Evolutionary conservation across 2,797 vertebrate genomes (phyloP), one percentile per base, ranked within the genome.

Genomic region (Macropus fuliginosus): DNA sequence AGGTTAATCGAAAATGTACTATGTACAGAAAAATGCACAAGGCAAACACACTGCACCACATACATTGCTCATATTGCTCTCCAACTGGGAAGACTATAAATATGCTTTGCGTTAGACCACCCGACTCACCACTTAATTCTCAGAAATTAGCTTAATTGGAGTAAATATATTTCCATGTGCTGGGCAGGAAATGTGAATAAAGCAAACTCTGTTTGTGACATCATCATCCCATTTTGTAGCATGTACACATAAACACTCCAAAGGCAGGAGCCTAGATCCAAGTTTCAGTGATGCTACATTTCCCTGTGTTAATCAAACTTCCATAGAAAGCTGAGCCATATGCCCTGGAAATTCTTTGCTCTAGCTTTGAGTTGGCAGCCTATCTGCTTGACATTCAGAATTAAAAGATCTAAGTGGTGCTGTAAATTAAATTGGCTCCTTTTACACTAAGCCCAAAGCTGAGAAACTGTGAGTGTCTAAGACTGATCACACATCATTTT

Each of bases 41-140:
- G 54, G 18, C 0, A 14, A 50, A 55, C 29, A 8, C 50, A 24
- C 55, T 24, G n/a, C 18, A 3, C 11, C 1, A 2, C 0, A 3
- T 31, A 6, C 1, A 0, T 4, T 1, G 50, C 0, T 50, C 0
- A 5, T 29, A 6, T 0, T 21, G 6, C 55, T 91, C 87, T n/a
- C 56, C 55, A 8, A 4, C 0, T 0, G 0, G 3, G 34, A 8
- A 12, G n/a, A 8, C 40, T 59, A 18, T 54, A 50, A 59, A 55
- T 16, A 54, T 5, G 29, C 50, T 21, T 62, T 46, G 21, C 4
- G 0, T 1, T 11, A 24, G 28, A 59, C 56, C 55, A 12, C 18
- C 6, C 3, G 3, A 56, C 46, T 54, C 34, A 16, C 46, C 12
- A 0, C 21, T 54, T 3, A 6, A 50, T 56, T 56, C 29, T 54